Evolutionary conservation across 1,140 invertebrate genomes (phyloP), one percentile per base, ranked within the genome.

Genomic region (Cotesia chilonis): DNA sequence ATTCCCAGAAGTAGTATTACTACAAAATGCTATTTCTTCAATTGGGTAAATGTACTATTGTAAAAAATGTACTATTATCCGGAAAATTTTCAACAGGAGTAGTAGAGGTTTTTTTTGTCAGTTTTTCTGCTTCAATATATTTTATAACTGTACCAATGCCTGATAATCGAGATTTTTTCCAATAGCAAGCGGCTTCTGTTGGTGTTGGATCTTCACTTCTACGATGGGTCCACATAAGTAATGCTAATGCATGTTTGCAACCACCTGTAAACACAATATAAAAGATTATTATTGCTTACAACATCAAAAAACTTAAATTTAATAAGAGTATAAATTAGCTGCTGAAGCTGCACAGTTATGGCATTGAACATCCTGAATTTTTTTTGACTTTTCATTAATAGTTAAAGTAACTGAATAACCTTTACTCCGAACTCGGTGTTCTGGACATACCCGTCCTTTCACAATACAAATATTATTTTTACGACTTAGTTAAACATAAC

Each of bases 81-180:
- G 12, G 20, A 7, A 55, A 12, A 35, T 38, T 14, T 14, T 41
- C 14, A 12, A 14, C 20, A 14, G 38, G 20, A 14, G 12, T 10
- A 47, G 12, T 4, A 35, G 36, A n/a, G 10, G 51, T 28, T 47
- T 63, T 28, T n/a, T 70, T 60, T 41, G 65, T 47, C 37, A 75
- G 71, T 54, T 77, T 74, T 64, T 73, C 41, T 20, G 69, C 72
- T 60, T 67, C 63, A 41, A 79, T 51, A 68, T 52, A 80, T 77
- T 79, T 79, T 7, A 73, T 37, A n/a, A 36, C 10, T 4, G 74
- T 71, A 7, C 75, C 77, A 17, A 76, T 65, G 37, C 7, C 35
- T 10, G 77, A 76, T n/a, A 81, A 65, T 38, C n/a, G 64, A 17
- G 75, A 78, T 63, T 81, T 82, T 75, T 80, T 82, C 80, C 82